Evolutionary conservation across 2,888 invertebrate genomes (phyloP).

Genomic region (Trichogramma dendrolimi): DNA sequence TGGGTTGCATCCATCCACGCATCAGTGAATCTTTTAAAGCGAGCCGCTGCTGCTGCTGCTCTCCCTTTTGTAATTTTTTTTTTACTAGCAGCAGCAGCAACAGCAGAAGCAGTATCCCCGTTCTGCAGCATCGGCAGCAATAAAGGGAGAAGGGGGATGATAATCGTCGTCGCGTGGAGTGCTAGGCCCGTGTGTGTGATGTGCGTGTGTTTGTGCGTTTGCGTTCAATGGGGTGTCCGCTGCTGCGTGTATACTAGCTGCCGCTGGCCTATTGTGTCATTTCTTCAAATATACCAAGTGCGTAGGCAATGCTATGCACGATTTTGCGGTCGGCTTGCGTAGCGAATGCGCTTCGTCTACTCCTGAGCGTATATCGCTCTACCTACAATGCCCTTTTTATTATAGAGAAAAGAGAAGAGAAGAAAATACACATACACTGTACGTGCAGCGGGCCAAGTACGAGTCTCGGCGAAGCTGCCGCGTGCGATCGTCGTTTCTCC

Average conservation of each 20-base stretch:
- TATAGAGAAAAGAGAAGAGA: too few species aligned
- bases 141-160: constrained; percentile 32
- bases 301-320: constrained; percentile 34
- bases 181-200: constrained; percentile 1
- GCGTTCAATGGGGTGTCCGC: constrained; percentile 29
- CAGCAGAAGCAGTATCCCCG: background rate
- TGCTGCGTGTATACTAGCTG: constrained; percentile 31
- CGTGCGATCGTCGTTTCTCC: too few species aligned
- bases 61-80: constrained; percentile 34
- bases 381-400: background rate
- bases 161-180: constrained; percentile 14
- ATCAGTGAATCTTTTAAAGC: constrained; percentile 49
- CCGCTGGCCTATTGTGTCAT: constrained; percentile 43
- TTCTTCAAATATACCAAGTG: constrained; percentile 37
- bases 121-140: too few species aligned
- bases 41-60: constrained; percentile 38
- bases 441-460: too few species aligned
- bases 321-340: constrained; percentile 53
- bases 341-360: constrained; percentile 38
- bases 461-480: too few species aligned
- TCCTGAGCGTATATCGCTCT: constrained; percentile 3
- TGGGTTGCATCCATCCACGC: constrained; percentile 35
- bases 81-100: constrained; percentile 21
- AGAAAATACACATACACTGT: too few species aligned
- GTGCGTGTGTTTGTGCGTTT: constrained; percentile 15